Evolutionary conservation across 2,113 vertebrate species (phyloP).

Genomic region (Python bivittatus): DNA sequence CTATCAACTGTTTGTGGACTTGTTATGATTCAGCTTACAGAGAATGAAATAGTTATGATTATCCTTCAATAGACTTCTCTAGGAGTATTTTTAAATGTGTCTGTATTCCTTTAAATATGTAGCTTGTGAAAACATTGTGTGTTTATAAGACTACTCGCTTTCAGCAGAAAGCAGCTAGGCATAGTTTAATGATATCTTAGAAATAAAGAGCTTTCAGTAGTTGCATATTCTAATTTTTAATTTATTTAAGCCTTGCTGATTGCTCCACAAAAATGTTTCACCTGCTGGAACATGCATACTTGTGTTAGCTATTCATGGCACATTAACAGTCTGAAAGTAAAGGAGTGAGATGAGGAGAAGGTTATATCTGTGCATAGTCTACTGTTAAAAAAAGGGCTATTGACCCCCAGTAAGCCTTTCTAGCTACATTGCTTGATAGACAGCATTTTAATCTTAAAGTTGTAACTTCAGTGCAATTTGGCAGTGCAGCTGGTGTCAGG

Average conservation of each 20-base stretch:
- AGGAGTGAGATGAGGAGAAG: background rate
- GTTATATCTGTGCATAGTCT: background rate
- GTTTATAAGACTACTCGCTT: background rate
- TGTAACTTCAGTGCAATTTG: background rate
- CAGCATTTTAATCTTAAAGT: background rate
- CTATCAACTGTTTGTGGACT: conserved; percentile 13
- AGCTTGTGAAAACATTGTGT: background rate
- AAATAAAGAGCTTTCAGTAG: conserved; percentile 4
- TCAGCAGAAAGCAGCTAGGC: background rate
- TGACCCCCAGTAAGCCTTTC: background rate
- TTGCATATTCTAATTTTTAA: background rate
- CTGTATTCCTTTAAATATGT: background rate
- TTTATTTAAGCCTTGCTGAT: background rate
- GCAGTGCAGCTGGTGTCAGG: background rate
- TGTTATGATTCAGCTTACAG: background rate
- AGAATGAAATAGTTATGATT: background rate
- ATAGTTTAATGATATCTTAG: background rate
- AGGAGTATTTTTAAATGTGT: background rate
- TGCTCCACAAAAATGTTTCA: background rate
- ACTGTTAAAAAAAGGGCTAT: background rate
- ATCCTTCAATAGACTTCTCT: background rate
- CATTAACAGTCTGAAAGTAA: background rate
- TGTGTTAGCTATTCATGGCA: background rate
- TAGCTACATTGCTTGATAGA: background rate
- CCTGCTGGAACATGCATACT: background rate